These are phyloP conservation scores for Stramonita haemastoma DNA, from an alignment of 2,888 invertebrate species.

Conservation along the genomic window DNA sequence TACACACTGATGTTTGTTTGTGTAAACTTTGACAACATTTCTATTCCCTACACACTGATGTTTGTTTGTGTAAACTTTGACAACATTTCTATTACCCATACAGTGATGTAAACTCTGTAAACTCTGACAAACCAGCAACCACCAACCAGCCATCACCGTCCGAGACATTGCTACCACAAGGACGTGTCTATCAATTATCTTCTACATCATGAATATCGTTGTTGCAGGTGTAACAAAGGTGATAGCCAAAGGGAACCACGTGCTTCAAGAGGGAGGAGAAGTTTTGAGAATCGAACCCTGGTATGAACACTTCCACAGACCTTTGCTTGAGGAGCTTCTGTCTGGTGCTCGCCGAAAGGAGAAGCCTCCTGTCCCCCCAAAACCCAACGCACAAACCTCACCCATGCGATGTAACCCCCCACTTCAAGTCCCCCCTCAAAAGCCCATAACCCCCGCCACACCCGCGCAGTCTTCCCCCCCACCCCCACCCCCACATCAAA, in stretches of 20 bases:
- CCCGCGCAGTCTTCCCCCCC: neutral
- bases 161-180: too few relatives aligned
- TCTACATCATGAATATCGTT: neutral
- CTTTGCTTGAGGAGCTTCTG: neutral
- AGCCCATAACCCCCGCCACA: neutral
- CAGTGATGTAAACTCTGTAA: too few relatives aligned
- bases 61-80: too few relatives aligned
- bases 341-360: neutral
- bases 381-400: neutral
- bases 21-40: too few relatives aligned
- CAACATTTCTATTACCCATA: too few relatives aligned
- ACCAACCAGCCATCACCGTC: too few relatives aligned
- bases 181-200: too few relatives aligned
- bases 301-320: slow-evolving; percentile 26
- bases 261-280: neutral
- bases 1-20: too few relatives aligned
- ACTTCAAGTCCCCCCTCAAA: neutral
- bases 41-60: too few relatives aligned
- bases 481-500: neutral
- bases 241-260: neutral
- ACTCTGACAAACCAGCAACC: too few relatives aligned
- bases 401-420: neutral
- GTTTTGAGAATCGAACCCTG: neutral
- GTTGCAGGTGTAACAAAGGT: slow-evolving; percentile 3
- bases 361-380: neutral